These are phyloP conservation scores for Neoaliturus tenellus DNA, from an alignment of 2,888 invertebrate species.

Conservation along the genomic window DNA sequence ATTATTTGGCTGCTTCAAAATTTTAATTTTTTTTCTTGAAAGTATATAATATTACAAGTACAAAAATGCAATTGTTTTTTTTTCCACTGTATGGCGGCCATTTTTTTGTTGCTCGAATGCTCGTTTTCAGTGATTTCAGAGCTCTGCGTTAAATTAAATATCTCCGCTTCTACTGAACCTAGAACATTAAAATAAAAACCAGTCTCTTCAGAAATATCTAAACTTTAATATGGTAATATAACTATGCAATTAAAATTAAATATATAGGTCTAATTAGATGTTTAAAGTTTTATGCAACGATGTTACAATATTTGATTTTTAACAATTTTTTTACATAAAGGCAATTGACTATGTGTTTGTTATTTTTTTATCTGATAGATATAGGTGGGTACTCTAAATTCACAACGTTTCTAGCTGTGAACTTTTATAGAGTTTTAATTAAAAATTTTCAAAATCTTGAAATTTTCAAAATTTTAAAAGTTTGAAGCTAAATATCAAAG, in stretches of 20 bases:
- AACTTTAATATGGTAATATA: conserved; percentile 1
- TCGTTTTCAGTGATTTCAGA: conserved; percentile 7
- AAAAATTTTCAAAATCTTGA: not conserved
- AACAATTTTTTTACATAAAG: not conserved
- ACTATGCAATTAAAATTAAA: not conserved
- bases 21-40: conserved; percentile 41
- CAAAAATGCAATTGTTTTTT: conserved; percentile 1
- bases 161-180: not conserved
- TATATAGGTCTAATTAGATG: not conserved
- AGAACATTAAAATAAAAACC: conserved; percentile 22
- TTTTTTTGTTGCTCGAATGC: not conserved
- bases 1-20: conserved; percentile 52
- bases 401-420: not conserved
- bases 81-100: not conserved
- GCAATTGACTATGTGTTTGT: conserved; percentile 4
- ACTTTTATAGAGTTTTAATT: not conserved
- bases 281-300: not conserved
- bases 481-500: not conserved
- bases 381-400: not conserved
- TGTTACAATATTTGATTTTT: not conserved
- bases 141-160: not conserved
- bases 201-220: not conserved
- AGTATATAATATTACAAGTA: not conserved
- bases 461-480: not conserved
- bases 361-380: conserved; percentile 4